These are phyloP conservation scores for Molossus alvarezi DNA, from an alignment of 2,797 vertebrate genomes.

Conservation along the genomic window DNA sequence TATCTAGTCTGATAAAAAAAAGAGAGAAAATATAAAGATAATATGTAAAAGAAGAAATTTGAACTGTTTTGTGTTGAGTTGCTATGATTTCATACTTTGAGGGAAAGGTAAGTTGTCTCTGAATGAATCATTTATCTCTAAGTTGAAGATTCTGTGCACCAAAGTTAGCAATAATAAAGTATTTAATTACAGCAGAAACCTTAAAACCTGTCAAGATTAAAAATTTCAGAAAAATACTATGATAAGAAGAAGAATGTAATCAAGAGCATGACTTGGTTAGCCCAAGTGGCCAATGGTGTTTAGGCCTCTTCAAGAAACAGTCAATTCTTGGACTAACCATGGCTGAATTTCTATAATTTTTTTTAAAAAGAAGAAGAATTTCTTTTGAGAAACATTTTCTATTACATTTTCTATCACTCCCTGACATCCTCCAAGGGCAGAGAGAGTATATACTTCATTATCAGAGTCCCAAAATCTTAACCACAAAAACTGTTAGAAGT, in stretches of 20 bases:
- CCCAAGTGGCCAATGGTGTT: constrained; percentile 73
- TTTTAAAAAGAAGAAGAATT: constrained; percentile 70
- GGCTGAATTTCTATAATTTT: constrained; percentile 48
- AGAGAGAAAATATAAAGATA: not conserved
- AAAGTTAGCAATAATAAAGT: not conserved
- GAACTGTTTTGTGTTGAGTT: not conserved
- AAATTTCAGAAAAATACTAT: not conserved
- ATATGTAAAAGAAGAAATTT: not conserved
- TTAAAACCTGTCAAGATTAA: not conserved
- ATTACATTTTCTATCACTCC: not conserved
- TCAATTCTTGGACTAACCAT: constrained; percentile 52
- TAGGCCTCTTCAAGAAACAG: constrained; percentile 70
- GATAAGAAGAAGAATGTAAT: constrained; percentile 43
- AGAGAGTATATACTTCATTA: not conserved
- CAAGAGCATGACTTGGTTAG: constrained; percentile 69
- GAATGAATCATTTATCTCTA: not conserved
- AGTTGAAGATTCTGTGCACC: not conserved
- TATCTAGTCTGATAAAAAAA: too few species aligned
- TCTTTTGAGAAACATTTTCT: not conserved
- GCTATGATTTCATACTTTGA: not conserved
- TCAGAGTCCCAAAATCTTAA: not conserved
- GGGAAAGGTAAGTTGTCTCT: not conserved
- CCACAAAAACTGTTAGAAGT: not conserved
- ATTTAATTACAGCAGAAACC: not conserved
- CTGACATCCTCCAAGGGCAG: not conserved